phyloP scores from a whole-genome alignment of 2,797 vertebrate species.

The Monodelphis domestica region DNA sequence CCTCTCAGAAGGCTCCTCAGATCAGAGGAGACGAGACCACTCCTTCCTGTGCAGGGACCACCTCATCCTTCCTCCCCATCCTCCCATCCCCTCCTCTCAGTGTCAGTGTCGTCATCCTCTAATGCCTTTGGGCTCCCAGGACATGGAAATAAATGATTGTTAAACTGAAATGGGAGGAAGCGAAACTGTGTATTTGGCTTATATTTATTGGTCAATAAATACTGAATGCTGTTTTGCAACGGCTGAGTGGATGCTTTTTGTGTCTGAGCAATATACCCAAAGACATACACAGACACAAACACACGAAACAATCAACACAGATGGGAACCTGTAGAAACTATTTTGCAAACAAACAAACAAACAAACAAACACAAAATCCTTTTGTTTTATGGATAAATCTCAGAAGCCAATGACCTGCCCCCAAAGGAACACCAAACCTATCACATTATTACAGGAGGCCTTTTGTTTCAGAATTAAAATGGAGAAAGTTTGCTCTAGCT shows the following conservation, averaged over 20 bases:
- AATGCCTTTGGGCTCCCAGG: neutral
- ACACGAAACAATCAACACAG: neutral
- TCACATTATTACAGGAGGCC: neutral
- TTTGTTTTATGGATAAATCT: neutral
- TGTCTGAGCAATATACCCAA: neutral
- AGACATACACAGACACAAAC: neutral
- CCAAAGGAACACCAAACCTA: too few relatives aligned
- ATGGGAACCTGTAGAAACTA: neutral
- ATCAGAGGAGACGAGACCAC: neutral
- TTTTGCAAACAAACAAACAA: constrained; percentile 32
- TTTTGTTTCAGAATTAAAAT: neutral
- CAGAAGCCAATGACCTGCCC: too few relatives aligned
- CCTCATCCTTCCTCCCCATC: neutral
- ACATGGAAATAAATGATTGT: neutral
- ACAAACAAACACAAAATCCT: neutral
- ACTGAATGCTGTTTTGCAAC: neutral
- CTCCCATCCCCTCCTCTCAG: neutral
- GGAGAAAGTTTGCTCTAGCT: neutral
- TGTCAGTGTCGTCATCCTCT: neutral
- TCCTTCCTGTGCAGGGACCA: neutral
- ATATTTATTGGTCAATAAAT: neutral
- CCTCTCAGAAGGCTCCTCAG: neutral
- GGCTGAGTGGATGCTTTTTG: neutral
- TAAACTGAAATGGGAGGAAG: neutral
- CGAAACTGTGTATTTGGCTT: neutral